Conservation (phyloP, 2,113 vertebrate species). For the Tamias sibiricus region DNA sequence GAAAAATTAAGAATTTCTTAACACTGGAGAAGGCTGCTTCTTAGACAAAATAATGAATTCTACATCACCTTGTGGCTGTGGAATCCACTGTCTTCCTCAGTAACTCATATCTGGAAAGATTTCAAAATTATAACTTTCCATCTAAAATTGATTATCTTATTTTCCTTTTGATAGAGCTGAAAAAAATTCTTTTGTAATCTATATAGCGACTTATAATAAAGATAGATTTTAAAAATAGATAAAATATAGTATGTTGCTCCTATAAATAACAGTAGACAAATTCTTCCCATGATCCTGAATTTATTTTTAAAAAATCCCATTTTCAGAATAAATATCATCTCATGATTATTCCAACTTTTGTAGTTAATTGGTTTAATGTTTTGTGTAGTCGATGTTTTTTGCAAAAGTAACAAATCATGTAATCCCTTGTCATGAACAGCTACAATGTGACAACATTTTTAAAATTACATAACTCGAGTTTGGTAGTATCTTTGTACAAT, state of each 20-base stretch:
- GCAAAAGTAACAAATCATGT: background rate
- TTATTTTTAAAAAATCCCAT: background rate
- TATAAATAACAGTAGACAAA: background rate
- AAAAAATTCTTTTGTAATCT: background rate
- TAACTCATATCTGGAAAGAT: background rate
- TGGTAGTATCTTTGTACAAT: background rate
- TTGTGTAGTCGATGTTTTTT: conserved; percentile 33
- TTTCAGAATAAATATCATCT: conserved; percentile 6
- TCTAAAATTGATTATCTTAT: background rate
- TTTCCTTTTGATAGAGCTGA: background rate
- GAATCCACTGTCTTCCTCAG: background rate
- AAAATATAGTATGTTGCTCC: background rate
- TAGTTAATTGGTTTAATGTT: background rate
- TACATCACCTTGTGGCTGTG: background rate
- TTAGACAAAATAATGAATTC: background rate
- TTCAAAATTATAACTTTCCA: background rate
- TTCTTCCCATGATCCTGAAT: background rate
- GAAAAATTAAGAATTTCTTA: too few species aligned
- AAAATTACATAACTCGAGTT: background rate
- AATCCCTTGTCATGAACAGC: background rate
- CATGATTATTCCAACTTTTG: background rate
- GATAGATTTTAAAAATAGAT: background rate
- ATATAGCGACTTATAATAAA: background rate
- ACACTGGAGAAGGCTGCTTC: background rate
- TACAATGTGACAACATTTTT: background rate